Base-by-base conservation (phyloP, 2,797 vertebrate genomes). In the Acrossocheilus wenchowensis region DNA sequence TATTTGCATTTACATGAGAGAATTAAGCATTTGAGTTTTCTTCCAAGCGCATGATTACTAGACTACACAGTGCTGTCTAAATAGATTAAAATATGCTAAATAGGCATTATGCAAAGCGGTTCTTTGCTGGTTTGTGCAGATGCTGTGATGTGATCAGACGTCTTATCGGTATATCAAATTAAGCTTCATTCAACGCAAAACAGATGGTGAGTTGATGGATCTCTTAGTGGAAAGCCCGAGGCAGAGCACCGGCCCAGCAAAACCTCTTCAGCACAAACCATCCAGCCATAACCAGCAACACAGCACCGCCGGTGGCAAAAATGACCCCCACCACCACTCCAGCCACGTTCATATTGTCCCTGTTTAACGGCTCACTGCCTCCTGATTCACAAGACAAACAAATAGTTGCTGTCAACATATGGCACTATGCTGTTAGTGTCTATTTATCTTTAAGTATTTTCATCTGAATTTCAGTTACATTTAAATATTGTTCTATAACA, bases 261-360 rank as follows among this genome's bases (percentile, higher is more conserved):
- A 90, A 91, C 90, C 92, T 95, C 91, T 94, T 96, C 74, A 95
- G n/a, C 43, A 86, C 80, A 36, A 94, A 93, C 93, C 94, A 95
- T 82, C 92, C 90, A 14, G 90, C 93, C 34, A 95, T 86, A 57
- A 93, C 91, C 81, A 95, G 82, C 81, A 94, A 1, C 43, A 82
- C 90, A 19, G 90, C 92, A 12, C 90, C 92, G 14, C 91, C 91
- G 0, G 91, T 92, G 45, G 93, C 94, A 15, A 95, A 91, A 73
- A 94, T 91, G 11, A 94, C 86, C 2, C 93, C 91, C 12, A 94
- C 90, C 71, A 89, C 92, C 78, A 94, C 91, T 21, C 92, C 92
- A 0, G 91, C 84, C 88, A 92, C 36, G 3, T 92, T 81, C 39
- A 89, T 80, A 0, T 79, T 87, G 2, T 88, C 64, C 15, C 7